These are phyloP conservation scores for Clepsis dumicolana DNA, from an alignment of 2,888 invertebrate species.

Conservation along the genomic window DNA sequence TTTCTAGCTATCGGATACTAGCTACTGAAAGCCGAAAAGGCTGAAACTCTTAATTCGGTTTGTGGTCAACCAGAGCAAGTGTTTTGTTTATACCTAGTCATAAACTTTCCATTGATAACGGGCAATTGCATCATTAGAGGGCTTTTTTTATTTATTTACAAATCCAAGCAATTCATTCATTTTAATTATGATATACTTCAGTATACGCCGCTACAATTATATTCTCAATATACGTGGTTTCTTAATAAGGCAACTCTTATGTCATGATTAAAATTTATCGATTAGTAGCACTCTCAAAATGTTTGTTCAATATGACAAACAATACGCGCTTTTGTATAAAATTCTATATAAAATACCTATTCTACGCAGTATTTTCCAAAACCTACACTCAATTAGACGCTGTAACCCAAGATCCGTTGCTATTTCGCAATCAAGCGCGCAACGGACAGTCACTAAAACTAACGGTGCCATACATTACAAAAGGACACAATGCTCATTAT, in stretches of 20 bases:
- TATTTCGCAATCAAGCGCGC: constrained; percentile 13
- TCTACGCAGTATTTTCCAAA: neutral
- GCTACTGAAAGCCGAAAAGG: constrained; percentile 65
- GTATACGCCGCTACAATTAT: no score
- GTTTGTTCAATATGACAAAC: no score
- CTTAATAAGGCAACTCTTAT: no score
- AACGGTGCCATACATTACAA: constrained; percentile 34
- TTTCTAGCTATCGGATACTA: constrained; percentile 52
- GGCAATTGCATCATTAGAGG: no score
- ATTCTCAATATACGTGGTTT: no score
- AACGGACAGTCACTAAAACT: constrained; percentile 33
- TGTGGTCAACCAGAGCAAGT: constrained; percentile 65
- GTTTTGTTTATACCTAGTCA: constrained; percentile 61
- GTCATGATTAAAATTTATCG: no score
- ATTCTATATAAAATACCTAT: neutral
- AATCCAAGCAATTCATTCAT: no score
- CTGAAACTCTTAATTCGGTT: constrained; percentile 65
- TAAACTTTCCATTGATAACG: neutral
- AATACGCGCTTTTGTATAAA: no score
- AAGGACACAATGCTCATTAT: constrained; percentile 40
- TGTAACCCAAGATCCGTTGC: neutral
- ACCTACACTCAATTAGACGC: constrained; percentile 53
- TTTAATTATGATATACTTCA: no score
- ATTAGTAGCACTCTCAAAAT: no score
- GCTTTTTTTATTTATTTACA: no score